phyloP scores from a whole-genome alignment of 2,888 invertebrate genomes.

The Dryadula phaetusa region DNA sequence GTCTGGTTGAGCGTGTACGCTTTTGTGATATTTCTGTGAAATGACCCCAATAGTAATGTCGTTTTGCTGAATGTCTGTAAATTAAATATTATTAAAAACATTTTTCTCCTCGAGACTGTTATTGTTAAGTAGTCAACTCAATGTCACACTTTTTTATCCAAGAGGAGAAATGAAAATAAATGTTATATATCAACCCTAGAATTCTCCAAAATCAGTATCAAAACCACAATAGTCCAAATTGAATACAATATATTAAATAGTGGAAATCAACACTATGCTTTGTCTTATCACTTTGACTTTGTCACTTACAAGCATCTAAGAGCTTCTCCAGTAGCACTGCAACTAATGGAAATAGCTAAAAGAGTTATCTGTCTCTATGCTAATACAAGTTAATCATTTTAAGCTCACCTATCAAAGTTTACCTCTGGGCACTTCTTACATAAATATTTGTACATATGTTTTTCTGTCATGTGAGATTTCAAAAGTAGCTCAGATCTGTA shows the following conservation, averaged over 20 bases:
- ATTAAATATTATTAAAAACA: background rate
- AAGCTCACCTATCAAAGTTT: constrained; percentile 68
- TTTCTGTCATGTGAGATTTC: constrained; percentile 71
- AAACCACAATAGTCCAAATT: background rate
- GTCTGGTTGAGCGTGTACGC: constrained; percentile 14
- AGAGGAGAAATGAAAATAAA: no score
- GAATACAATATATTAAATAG: background rate
- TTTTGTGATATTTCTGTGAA: constrained; percentile 31
- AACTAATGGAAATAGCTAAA: no score
- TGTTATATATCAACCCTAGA: no score
- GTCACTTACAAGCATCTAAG: no score
- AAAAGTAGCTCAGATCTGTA: constrained; percentile 74
- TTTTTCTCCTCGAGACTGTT: no score
- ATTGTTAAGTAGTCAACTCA: no score
- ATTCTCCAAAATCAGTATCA: no score
- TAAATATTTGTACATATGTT: constrained; percentile 78
- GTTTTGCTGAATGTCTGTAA: constrained; percentile 32
- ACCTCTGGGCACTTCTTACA: constrained; percentile 77
- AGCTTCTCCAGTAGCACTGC: no score
- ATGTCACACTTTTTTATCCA: no score
- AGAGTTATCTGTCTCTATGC: no score
- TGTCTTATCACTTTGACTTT: no score
- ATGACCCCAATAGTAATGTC: constrained; percentile 34
- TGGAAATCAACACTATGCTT: no score
- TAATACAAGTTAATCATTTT: background rate